These are phyloP conservation scores for Kobus ellipsiprymnus DNA, from an alignment of 2,113 vertebrate genomes.

Conservation along the genomic window DNA sequence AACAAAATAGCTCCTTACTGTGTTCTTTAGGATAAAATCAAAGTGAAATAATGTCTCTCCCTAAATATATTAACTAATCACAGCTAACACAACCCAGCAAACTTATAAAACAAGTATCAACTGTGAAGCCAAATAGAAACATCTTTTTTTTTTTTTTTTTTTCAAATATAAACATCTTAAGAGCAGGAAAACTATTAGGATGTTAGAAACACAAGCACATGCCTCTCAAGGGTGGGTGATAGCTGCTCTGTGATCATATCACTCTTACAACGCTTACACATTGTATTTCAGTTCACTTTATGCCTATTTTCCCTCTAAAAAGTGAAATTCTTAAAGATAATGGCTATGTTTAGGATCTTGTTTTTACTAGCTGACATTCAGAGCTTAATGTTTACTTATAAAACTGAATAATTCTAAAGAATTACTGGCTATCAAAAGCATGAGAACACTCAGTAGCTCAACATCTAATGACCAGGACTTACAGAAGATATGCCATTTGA, in stretches of 20 bases:
- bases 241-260: not conserved
- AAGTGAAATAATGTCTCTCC: not conserved
- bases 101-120: not conserved
- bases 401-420: not conserved
- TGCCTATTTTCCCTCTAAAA: not conserved
- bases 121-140: not conserved
- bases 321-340: conserved; percentile 13
- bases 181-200: not conserved
- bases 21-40: not conserved
- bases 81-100: not conserved
- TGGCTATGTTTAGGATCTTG: not conserved
- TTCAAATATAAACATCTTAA: not conserved
- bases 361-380: not conserved
- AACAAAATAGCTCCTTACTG: not conserved
- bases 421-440: not conserved
- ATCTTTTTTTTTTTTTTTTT: not conserved
- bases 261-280: not conserved
- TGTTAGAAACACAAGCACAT: not conserved
- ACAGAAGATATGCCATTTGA: not conserved
- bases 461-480: not conserved
- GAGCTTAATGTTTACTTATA: not conserved
- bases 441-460: not conserved
- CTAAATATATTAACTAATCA: conserved; percentile 18
- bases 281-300: not conserved
- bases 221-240: not conserved